Evolutionary conservation across 2,888 invertebrate species (phyloP), one percentile per base, ranked within the genome.

Genomic region (Seira ritae): DNA sequence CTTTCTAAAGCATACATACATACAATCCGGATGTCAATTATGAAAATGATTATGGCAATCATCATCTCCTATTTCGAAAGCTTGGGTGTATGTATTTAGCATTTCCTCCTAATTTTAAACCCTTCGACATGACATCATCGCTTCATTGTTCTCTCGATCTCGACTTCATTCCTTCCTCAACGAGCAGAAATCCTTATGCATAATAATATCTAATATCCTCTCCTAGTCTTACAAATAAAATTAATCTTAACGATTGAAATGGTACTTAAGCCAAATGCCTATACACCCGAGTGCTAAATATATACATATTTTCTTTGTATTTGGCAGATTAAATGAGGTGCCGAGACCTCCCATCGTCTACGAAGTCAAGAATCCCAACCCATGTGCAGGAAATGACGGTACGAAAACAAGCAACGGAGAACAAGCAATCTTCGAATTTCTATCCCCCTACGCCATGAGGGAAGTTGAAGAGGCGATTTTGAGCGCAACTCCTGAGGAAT

Each of bases 391-490:
- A 72, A 77, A 68, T 74, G 73, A 77, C 60, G 22, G 42, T 24
- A 15, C 50, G 46, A 23, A 42, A 37, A 68, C 65, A 12, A 24
- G 70, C 20, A 66, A 81, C 19, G 55, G 67, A n/a, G 87, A 86
- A 22, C 75, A 85, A 19, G 22, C 79, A 50, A 83, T 85, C 12
- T 80, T 78, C 20, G 88, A 88, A 74, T 85, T 88, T 23, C 75
- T 88, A 0, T 87, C 88, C 10, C 78, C 87, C 20, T 88, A 88
- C 70, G 88, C 87, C 12, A 88, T 88, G 85, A 71, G 86, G 46
- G 84, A 87, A 70, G 86, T 88, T 20, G 88, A 88, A 76, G 87
- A 88, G 70, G 78, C 88, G 3, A 85, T 88, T 72, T 68, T 88
- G 68, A 77, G 69, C 55, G 69, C 84, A 46, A 62, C 81, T 20